Evolutionary conservation across 2,113 vertebrate species (phyloP).

Genomic region (Toxotes chatareus): DNA sequence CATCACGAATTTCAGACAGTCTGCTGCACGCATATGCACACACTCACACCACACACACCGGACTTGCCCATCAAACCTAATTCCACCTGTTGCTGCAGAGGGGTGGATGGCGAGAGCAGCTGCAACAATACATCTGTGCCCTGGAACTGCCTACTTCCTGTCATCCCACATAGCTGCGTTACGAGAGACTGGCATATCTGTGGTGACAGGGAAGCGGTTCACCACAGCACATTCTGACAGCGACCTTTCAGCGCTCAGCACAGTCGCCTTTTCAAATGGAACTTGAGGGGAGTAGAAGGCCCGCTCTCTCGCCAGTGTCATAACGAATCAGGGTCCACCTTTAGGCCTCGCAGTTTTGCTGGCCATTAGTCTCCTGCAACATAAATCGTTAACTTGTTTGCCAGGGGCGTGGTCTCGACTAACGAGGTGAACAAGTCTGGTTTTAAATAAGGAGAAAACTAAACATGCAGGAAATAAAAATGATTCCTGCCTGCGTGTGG

Average conservation of each 20-base stretch:
- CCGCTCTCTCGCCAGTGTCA: slow-evolving; percentile 18
- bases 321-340: slow-evolving; percentile 54
- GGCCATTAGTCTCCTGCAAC: neutral
- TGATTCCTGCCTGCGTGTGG: neutral
- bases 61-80: neutral
- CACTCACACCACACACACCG: neutral
- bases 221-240: slow-evolving; percentile 30
- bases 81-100: slow-evolving; percentile 43
- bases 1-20: slow-evolving; percentile 15
- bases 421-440: neutral
- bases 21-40: slow-evolving; percentile 35
- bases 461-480: neutral
- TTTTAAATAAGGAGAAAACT: neutral
- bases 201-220: slow-evolving; percentile 47
- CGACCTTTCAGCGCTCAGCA: slow-evolving; percentile 60
- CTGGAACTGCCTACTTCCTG: slow-evolving; percentile 46
- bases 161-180: slow-evolving; percentile 43
- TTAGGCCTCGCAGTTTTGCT: neutral
- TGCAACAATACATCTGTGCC: slow-evolving; percentile 11
- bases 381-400: slow-evolving; percentile 34
- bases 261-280: slow-evolving; percentile 41
- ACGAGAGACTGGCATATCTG: slow-evolving; percentile 38
- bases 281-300: slow-evolving; percentile 1
- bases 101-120: slow-evolving; percentile 1
- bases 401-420: neutral